Conservation (phyloP, 2,888 invertebrate species). For the Phymatocera aterrima region DNA sequence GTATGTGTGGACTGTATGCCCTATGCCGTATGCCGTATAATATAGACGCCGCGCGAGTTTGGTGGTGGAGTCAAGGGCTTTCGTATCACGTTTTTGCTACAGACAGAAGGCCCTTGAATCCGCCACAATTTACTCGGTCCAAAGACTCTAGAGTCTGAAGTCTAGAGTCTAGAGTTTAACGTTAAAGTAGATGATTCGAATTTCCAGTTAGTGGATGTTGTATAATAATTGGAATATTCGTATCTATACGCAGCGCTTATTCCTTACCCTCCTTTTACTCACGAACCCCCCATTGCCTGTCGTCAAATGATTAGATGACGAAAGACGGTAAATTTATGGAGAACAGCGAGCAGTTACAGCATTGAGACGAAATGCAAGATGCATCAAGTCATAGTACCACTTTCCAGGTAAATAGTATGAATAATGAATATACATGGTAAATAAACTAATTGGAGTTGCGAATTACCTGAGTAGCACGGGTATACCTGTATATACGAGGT, state of each 20-base stretch:
- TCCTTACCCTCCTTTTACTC: not conserved
- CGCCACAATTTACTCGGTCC: slow-evolving; percentile 30
- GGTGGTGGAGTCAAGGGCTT: slow-evolving; percentile 21
- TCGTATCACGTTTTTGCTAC: slow-evolving; percentile 20
- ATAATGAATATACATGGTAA: not conserved
- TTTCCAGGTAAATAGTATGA: not conserved
- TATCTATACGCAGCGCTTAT: slow-evolving; percentile 10
- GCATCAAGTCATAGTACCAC: not conserved
- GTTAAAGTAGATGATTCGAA: slow-evolving; percentile 22
- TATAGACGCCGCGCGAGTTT: slow-evolving; percentile 11
- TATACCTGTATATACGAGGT: not conserved
- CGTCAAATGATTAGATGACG: not conserved
- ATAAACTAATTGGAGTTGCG: not conserved
- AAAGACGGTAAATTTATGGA: not conserved
- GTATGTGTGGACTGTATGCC: not conserved
- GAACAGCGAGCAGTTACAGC: not conserved
- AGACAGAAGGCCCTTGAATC: slow-evolving; percentile 29
- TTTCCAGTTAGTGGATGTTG: slow-evolving; percentile 4
- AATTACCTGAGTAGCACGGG: not conserved
- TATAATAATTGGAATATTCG: not conserved
- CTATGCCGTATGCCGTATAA: not conserved
- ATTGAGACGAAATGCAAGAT: not conserved
- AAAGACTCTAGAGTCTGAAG: slow-evolving; percentile 21
- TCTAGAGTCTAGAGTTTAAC: slow-evolving; percentile 9
- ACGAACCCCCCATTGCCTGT: not conserved